Percentiles rank a stretch among this genome's conserved stretches.
phyloP scores from a whole-genome alignment of 2,113 vertebrate species.

The Strix uralensis region DNA sequence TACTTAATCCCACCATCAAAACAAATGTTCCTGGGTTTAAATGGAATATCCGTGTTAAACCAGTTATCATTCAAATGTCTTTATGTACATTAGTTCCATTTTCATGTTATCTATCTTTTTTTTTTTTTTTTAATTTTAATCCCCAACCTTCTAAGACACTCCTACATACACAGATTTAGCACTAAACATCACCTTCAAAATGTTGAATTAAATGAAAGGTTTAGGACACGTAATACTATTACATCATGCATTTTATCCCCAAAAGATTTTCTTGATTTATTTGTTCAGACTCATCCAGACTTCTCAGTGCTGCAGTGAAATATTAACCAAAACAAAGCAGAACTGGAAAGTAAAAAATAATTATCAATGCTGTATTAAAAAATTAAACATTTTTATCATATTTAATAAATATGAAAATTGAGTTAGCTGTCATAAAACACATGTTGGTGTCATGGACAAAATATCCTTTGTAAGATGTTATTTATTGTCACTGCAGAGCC shows the following conservation, averaged over 20 bases:
- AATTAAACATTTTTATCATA: background rate
- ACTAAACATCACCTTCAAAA: background rate
- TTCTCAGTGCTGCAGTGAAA: background rate
- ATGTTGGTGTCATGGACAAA: background rate
- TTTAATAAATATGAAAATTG: background rate
- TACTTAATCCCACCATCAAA: background rate
- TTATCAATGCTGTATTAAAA: background rate
- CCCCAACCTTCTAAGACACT: background rate
- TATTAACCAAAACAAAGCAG: background rate
- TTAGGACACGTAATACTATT: background rate
- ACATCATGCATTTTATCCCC: background rate
- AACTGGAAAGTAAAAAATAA: background rate
- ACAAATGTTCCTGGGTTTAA: background rate
- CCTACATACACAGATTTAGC: background rate
- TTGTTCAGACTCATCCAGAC: background rate
- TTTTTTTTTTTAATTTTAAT: background rate
- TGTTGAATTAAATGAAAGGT: background rate
- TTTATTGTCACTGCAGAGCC: background rate
- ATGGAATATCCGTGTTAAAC: background rate
- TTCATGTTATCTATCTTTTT: background rate
- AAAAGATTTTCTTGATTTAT: background rate
- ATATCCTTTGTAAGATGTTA: background rate
- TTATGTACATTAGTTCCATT: background rate
- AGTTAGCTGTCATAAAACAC: background rate
- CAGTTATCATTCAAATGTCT: background rate